phyloP scores from a whole-genome alignment of 2,797 vertebrate genomes.

The Pantherophis alleghaniensis region DNA sequence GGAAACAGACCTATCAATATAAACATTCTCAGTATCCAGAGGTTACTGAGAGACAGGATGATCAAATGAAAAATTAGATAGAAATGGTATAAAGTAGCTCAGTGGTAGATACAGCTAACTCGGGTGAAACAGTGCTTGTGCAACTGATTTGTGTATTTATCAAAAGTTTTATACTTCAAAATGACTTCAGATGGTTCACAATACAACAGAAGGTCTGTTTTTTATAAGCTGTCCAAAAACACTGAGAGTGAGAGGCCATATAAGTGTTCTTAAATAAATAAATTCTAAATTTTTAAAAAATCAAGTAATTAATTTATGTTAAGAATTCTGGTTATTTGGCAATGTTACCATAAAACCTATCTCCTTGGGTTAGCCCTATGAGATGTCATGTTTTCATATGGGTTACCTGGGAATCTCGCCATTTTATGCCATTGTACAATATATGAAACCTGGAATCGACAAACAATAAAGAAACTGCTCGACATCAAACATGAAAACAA shows the following conservation, averaged over 20 bases:
- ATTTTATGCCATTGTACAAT: neutral
- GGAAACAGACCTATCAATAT: neutral
- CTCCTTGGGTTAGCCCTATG: neutral
- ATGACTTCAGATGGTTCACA: neutral
- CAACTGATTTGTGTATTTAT: neutral
- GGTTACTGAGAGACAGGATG: no score
- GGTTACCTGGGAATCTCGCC: neutral
- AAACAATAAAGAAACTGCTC: neutral
- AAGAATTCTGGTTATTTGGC: neutral
- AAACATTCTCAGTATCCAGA: neutral
- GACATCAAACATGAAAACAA: neutral
- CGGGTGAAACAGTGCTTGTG: neutral
- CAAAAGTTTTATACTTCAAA: neutral
- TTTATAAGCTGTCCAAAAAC: neutral
- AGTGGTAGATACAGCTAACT: neutral
- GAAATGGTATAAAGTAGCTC: neutral
- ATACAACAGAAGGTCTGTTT: neutral
- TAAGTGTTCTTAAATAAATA: neutral
- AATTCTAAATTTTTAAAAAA: neutral
- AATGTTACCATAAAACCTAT: neutral
- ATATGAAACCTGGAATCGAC: neutral
- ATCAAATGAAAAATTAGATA: neutral
- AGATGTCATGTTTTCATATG: neutral
- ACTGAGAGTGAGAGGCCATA: neutral
- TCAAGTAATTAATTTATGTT: neutral